These are phyloP conservation scores for Drosophila kepulauana DNA, from an alignment of 1,140 invertebrate species.

Conservation along the genomic window DNA sequence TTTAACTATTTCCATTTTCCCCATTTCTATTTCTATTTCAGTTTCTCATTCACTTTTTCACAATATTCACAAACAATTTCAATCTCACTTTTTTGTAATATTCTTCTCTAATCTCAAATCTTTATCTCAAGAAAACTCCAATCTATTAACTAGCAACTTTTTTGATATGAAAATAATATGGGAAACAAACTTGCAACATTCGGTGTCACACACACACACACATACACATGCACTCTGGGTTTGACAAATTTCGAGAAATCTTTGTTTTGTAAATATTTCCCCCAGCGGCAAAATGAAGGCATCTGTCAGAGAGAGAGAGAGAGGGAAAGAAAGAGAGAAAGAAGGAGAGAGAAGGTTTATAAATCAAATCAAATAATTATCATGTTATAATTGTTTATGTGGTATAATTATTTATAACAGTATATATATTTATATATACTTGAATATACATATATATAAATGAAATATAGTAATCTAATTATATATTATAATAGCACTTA, in stretches of 20 bases:
- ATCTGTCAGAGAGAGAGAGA: constrained; percentile 8
- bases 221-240: constrained; percentile 20
- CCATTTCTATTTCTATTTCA: constrained; percentile 23
- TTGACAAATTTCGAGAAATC: constrained; percentile 44
- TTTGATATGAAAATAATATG: constrained; percentile 28
- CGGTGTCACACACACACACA: constrained; percentile 11
- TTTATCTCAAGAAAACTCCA: constrained; percentile 2
- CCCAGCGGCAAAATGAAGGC: constrained; percentile 63
- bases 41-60: constrained; percentile 8
- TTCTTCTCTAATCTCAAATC: not conserved
- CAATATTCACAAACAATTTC: not conserved
- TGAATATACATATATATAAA: constrained; percentile 22
- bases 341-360: constrained; percentile 23
- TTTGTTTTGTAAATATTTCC: constrained; percentile 77
- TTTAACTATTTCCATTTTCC: constrained; percentile 45
- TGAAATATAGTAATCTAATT: constrained; percentile 14
- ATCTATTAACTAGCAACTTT: constrained; percentile 27
- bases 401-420: constrained; percentile 62
- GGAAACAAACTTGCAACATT: constrained; percentile 43
- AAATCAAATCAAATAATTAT: constrained; percentile 40
- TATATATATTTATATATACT: constrained; percentile 19
- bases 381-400: constrained; percentile 45
- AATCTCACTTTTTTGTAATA: constrained; percentile 13
- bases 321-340: too few species aligned
- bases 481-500: constrained; percentile 62